Evolutionary conservation across 2,797 vertebrate species (phyloP), one percentile per base, ranked within the genome.

Genomic region (Masticophis lateralis): DNA sequence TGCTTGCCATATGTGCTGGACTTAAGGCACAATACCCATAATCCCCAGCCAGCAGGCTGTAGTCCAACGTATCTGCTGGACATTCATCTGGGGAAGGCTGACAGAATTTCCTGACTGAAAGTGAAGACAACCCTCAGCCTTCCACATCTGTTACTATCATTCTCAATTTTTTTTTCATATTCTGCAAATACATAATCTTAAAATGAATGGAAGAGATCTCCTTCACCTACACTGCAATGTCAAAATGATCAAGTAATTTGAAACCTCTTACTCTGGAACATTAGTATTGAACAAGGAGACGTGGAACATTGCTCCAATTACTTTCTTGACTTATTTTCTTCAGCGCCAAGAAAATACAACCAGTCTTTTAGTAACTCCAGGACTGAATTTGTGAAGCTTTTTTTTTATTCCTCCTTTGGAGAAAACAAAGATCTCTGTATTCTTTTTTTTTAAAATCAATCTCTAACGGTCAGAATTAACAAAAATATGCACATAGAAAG

Each of bases 381-480:
- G 47, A 88, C 22, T 89, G 57, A 91, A 86, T 89, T n/a, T 55
- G 47, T 56, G 56, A 59, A 83, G 57, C 47, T 43, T 18, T 56
- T 74, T 74, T 27, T 63, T 28, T 12, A 63, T 56, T 4, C 4
- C n/a, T 22, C 10, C 55, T 32, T 90, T 53, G 66, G 51, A 28
- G 51, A 55, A 51, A 55, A 25, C 10, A 12, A 55, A 74, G 47
- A 32, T 60, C 55, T 55, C 22, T 60, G 87, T 57, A 37, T 88
- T 88, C 27, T 88, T 60, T 60, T 37, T 37, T 88, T 37, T 25
- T 51, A 51, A 47, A 32, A 59, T 51, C 37, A 60, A 96, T 94
- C 94, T 96, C 95, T 94, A 37, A 86, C 96, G 94, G 94, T 95
- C 94, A 93, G 92, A 56, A 28, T 93, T 1, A 93, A 97, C 95